Evolutionary conservation across 2,113 vertebrate genomes (phyloP).

Genomic region (Scolopax mira): DNA sequence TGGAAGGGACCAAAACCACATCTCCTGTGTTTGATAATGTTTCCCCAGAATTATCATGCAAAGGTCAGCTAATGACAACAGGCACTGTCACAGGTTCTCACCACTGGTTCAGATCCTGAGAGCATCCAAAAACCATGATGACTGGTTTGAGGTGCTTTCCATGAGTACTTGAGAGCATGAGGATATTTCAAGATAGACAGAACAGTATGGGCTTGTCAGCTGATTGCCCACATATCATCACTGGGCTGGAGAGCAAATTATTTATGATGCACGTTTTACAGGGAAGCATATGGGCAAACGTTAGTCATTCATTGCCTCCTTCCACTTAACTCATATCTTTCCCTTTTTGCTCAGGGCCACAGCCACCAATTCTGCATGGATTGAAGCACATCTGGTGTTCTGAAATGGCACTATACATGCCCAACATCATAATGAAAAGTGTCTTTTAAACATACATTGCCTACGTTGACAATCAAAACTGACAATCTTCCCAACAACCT

Average conservation of each 20-base stretch:
- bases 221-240: not conserved
- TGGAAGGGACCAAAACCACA: not conserved
- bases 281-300: fast-evolving
- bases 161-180: not conserved
- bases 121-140: not conserved
- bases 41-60: not conserved
- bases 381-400: not conserved
- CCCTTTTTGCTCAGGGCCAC: not conserved
- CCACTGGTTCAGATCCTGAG: not conserved
- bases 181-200: not conserved
- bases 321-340: not conserved
- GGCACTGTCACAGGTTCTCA: not conserved
- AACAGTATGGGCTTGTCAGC: not conserved
- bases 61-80: not conserved
- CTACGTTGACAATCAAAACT: not conserved
- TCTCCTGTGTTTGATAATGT: not conserved
- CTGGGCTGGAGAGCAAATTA: not conserved
- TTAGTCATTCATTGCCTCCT: not conserved
- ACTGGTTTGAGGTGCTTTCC: not conserved
- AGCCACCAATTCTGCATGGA: not conserved
- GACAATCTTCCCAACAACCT: not conserved
- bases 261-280: not conserved
- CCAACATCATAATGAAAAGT: not conserved
- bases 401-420: not conserved
- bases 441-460: not conserved